Conservation (phyloP, 2,888 invertebrate species). For the Cecidostiba fungosa region DNA sequence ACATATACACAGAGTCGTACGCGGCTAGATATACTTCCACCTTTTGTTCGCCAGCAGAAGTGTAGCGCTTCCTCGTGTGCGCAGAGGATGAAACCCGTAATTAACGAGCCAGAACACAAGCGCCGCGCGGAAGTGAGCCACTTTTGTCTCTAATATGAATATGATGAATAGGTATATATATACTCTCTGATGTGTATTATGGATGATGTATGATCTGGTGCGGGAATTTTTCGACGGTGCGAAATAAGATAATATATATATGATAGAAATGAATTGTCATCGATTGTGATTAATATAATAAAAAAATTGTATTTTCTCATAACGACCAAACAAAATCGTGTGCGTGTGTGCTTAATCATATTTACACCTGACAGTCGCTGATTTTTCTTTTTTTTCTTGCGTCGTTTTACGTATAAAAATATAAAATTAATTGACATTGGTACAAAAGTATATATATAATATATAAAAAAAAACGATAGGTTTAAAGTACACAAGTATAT, state of each 20-base stretch:
- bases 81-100: conserved; percentile 46
- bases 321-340: neutral
- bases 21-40: neutral
- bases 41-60: neutral
- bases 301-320: neutral
- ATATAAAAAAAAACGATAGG: too few relatives aligned
- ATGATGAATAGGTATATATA: too few relatives aligned
- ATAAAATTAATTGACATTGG: neutral
- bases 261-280: neutral
- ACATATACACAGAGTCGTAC: too few relatives aligned
- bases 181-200: too few relatives aligned
- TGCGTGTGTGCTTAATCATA: neutral
- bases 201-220: too few relatives aligned
- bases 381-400: too few relatives aligned
- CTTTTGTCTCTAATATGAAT: neutral
- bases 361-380: neutral
- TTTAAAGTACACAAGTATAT: too few relatives aligned
- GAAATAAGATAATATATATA: neutral
- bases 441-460: neutral
- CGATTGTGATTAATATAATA: neutral
- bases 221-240: neutral
- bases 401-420: neutral
- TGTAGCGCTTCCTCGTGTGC: neutral
- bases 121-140: conserved; percentile 11
- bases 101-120: conserved; percentile 35